A percentile compares a stretch with the other conserved stretches of the same genome.
These are phyloP conservation scores for Xanthorhoe designata DNA, from an alignment of 2,888 invertebrate species.

Conservation along the genomic window DNA sequence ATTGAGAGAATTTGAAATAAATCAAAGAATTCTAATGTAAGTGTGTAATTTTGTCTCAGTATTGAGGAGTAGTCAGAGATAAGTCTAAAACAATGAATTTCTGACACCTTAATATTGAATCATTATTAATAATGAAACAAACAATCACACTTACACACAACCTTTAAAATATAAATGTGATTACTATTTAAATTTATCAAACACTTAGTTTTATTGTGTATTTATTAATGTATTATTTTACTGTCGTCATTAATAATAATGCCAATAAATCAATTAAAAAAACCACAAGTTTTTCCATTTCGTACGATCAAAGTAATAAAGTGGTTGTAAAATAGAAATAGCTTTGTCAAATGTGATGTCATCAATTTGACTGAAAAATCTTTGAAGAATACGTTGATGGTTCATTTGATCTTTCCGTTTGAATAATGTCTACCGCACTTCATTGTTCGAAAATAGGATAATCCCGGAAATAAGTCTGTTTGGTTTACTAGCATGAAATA, in stretches of 20 bases:
- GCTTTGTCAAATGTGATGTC: conserved; percentile 36
- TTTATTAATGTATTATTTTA: not conserved
- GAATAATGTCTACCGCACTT: conserved; percentile 37
- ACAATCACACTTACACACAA: too few relatives aligned
- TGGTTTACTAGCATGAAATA: not conserved
- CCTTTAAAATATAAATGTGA: too few relatives aligned
- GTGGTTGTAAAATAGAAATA: conserved; percentile 28
- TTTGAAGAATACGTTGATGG: conserved; percentile 62
- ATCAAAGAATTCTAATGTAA: too few relatives aligned
- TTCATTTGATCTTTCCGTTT: conserved; percentile 47
- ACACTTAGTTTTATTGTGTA: not conserved
- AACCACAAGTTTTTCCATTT: conserved; percentile 15
- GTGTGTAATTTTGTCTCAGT: too few relatives aligned
- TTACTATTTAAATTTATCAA: not conserved
- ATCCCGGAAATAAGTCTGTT: not conserved
- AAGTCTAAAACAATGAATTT: too few relatives aligned
- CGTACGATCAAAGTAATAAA: conserved; percentile 12
- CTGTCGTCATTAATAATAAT: conserved; percentile 16
- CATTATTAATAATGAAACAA: too few relatives aligned
- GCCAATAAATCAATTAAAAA: conserved; percentile 18
- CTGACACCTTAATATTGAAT: too few relatives aligned
- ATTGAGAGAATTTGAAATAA: too few relatives aligned
- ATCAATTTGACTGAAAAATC: conserved; percentile 60
- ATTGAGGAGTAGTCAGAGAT: too few relatives aligned
- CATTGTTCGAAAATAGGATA: conserved; percentile 23